These are phyloP conservation scores for Diaprepes abbreviatus DNA, from an alignment of 2,888 invertebrate species.

Conservation along the genomic window DNA sequence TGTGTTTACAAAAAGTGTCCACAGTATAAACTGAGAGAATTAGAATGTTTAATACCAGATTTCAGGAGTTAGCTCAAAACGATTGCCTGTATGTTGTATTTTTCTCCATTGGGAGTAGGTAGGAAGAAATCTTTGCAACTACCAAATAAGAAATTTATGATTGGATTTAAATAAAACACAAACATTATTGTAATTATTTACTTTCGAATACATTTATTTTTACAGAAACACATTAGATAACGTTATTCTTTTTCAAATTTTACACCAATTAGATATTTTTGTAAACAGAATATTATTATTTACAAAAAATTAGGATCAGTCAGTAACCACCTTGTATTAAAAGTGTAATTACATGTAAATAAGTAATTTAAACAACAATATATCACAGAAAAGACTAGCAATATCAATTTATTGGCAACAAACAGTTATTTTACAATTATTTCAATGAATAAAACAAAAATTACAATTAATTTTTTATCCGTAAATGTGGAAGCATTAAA, in stretches of 20 bases:
- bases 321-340: not conserved
- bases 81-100: no score
- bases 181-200: not conserved
- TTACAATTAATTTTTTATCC: no score
- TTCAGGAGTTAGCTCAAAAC: no score
- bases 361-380: constrained; percentile 30
- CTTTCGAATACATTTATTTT: not conserved
- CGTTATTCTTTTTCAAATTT: constrained; percentile 2
- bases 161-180: not conserved
- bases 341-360: not conserved
- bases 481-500: no score
- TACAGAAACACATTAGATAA: constrained; percentile 3
- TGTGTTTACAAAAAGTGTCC: no score
- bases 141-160: no score
- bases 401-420: not conserved
- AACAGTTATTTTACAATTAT: not conserved
- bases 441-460: no score
- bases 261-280: constrained; percentile 3
- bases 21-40: no score
- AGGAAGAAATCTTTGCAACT: no score
- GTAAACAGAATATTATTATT: constrained; percentile 1
- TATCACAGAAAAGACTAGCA: constrained; percentile 47
- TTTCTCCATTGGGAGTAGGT: no score
- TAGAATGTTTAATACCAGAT: no score
- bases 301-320: constrained; percentile 14